Base-by-base conservation (phyloP, 2,797 vertebrate genomes). In the Tachyglossus aculeatus region DNA sequence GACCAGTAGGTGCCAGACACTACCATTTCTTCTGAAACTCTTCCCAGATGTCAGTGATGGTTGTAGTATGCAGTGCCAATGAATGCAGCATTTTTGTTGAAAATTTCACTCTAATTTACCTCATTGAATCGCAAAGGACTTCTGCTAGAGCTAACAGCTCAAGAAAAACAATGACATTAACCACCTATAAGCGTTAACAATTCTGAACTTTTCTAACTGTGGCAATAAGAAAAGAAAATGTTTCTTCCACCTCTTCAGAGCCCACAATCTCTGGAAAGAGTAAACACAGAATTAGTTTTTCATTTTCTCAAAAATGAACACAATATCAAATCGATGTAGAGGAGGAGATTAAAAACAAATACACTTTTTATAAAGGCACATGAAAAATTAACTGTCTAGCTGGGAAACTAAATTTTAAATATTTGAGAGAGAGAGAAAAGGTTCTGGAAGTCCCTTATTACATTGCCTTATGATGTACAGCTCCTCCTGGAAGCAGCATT, bases 21-120 rank as follows among this genome's bases (percentile, higher is more conserved):
- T 45, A 64, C 34, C 41, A 48, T 63, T 59, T 38, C 69, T 78
- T 56, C 74, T 41, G 56, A 66, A 77, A 71, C 48, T 34, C 45
- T 67, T 60, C 37, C 7, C 19, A 25, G 54, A 36, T 33, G 74
- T 77, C 48, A 67, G 19, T 38, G 31, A 54, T 41, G 51, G 2
- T 0, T 15, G 1, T 18, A 14, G 3, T 1, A 31, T 56, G 60
- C 56, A n/a, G n/a, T 16, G 63, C 58, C 34, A 29, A 15, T 3
- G 1, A 33, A 22, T 47, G 16, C 36, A 27, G n/a, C 16, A 21
- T 38, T 53, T 22, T 44, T 7, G 1, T 8, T 25, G 19, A 25
- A 9, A 19, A 4, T 38, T 18, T 71, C 19, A 24, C 13, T 3
- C 5, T 50, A 41, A 25, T 80, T 64, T 81, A 41, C 81, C 76